These are phyloP conservation scores for Zoanthus sociatus DNA, from an alignment of 92 coral and sea anemone genomes.

Conservation along the genomic window DNA sequence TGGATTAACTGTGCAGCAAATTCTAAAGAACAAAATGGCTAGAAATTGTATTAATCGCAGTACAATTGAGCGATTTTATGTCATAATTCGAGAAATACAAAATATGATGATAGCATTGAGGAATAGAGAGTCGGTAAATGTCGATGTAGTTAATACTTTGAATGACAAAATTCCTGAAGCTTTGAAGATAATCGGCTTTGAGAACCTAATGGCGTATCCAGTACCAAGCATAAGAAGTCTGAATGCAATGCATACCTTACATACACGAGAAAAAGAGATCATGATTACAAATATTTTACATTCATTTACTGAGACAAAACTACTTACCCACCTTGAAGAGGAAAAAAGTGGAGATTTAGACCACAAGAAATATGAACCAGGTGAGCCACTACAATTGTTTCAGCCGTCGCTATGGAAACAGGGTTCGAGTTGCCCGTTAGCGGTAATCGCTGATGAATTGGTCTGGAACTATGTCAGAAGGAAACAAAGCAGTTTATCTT, in stretches of 20 bases:
- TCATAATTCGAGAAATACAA: neutral
- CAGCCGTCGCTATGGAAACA: neutral
- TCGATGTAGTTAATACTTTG: conserved; percentile 18
- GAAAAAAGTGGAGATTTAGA: neutral
- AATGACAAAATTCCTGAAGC: conserved; percentile 25
- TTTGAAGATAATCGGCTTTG: conserved; percentile 3
- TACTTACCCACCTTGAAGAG: neutral
- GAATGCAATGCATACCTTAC: neutral
- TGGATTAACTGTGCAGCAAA: conserved; percentile 1
- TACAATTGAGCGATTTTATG: neutral
- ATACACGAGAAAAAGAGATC: neutral
- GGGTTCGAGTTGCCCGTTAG: neutral
- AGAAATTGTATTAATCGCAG: neutral
- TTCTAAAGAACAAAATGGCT: neutral
- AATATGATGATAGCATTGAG: neutral
- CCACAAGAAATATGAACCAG: neutral
- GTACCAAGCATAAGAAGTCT: neutral
- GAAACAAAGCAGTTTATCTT: neutral
- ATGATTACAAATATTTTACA: neutral
- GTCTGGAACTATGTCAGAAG: neutral
- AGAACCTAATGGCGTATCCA: conserved; percentile 8
- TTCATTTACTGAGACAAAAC: neutral
- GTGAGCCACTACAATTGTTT: neutral
- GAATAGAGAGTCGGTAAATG: neutral
- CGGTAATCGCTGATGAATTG: neutral